Evolutionary conservation across 2,113 vertebrate genomes (phyloP), one percentile per base, ranked within the genome.

Genomic region (Solenodon paradoxus): DNA sequence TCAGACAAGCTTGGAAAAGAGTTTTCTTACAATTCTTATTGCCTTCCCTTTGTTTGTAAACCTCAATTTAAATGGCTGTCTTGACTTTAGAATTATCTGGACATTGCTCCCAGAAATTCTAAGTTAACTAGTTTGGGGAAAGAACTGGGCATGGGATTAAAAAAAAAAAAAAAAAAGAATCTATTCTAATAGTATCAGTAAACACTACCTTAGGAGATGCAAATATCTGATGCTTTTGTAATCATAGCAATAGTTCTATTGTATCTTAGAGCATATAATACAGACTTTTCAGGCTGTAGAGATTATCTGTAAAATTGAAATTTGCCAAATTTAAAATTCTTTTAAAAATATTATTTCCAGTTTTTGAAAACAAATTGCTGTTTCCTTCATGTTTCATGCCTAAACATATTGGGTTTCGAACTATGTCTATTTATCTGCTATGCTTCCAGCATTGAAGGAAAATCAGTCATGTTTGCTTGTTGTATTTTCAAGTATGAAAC

Each of bases 401-500:
- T 92, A 61, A 93, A 59, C 35, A 88, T 55, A 40, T 38, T 61
- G 32, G 0, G 15, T 79, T 93, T 84, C 66, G 78, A 87, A 49
- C 19, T 77, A 32, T 61, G 64, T 71, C 81, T 88, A 72, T 79
- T 40, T 93, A 47, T 74, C 71, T 97, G 26, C 30, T 74, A 0
- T 81, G 47, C 28, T 12, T 92, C n/a, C n/a, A 51, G 38, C 28
- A 92, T 95, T 92, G 81, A 77, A 38, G 49, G 53, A 92, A 96
- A 94, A 88, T 42, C 88, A 17, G 49, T 86, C 75, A 79, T 55
- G 64, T 94, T 81, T 95, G 26, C 47, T 84, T 95, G 40, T 35
- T 91, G 64, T 88, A 13, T 87, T 93, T 92, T 85, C 88, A 88
- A 77, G 78, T 72, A 57, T 57, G 55, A 92, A 88, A 77, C 28